phyloP scores from a whole-genome alignment of 2,113 vertebrate genomes.

The Ifrita kowaldi region DNA sequence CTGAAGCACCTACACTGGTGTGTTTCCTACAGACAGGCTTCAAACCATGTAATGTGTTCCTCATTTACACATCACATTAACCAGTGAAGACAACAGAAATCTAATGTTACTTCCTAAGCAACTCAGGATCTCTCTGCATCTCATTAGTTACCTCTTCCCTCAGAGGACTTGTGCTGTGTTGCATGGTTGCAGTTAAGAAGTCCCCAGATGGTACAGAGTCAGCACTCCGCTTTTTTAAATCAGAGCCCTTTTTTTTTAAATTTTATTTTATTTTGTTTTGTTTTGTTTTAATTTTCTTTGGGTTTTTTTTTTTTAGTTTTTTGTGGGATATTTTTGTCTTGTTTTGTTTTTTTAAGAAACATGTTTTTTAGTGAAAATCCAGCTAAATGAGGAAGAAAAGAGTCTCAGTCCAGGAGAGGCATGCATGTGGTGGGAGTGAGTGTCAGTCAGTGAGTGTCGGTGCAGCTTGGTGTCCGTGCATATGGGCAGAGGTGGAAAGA shows the following conservation, averaged over 20 bases:
- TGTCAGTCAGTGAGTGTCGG: rapidly evolving
- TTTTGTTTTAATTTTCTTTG: neutral
- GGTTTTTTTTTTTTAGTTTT: neutral
- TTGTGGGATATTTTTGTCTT: neutral
- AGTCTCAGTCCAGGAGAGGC: neutral
- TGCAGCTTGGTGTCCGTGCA: neutral
- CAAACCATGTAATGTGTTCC: neutral
- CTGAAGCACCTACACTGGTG: neutral
- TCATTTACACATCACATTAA: slow-evolving; percentile 28
- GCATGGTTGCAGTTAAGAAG: neutral
- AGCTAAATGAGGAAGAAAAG: neutral
- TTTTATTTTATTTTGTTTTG: neutral
- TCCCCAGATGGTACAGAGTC: neutral
- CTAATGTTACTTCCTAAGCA: neutral
- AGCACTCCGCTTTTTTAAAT: neutral
- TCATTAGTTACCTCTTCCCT: neutral
- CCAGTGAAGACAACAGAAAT: slow-evolving; percentile 18
- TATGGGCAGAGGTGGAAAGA: neutral
- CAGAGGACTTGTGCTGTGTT: neutral
- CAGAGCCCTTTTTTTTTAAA: neutral
- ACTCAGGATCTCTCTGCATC: neutral
- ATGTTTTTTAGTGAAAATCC: neutral
- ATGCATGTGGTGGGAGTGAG: rapidly evolving
- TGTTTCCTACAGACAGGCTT: neutral
- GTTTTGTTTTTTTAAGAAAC: neutral